Evolutionary conservation across 2,797 vertebrate species (phyloP), one percentile per base, ranked within the genome.

Genomic region (Alectoris magna): DNA sequence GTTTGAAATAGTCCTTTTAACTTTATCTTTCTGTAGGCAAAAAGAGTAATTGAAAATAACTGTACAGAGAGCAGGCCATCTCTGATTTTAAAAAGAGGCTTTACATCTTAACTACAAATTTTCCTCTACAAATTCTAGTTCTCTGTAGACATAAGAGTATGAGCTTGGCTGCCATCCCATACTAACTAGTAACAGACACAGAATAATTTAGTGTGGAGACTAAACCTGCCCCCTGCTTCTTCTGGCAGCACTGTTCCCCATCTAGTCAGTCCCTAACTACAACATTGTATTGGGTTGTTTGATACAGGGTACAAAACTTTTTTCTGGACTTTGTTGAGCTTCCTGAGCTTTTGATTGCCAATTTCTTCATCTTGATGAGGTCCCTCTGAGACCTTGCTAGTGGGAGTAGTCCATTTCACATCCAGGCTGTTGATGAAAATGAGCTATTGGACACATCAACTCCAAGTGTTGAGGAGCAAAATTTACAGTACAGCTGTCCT

Each of bases 21-120:
- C 62, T 88, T 92, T 66, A 69, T 62, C 58, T 88, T 91, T 86
- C 73, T 84, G 31, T 75, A 86, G 70, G 66, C 73, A 90, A 86
- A 85, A 87, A 62, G 14, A 71, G 14, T 44, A 83, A 71, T 72
- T 90, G 43, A 80, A 94, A 92, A 87, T 12, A 85, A 44, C 5
- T 46, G 14, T 36, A 51, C 3, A 43, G 34, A 89, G 21, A 80
- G 21, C 5, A 89, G 89, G 48, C 2, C 22, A 60, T 64, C 13
- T 87, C n/a, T 62, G n/a, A 36, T 48, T 96, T 89, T 53, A 69
- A 43, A 29, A 49, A 39, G 7, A 55, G 31, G 1, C 0, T 2
- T 66, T 78, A 36, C 3, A 56, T 82, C 48, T 44, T 64, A 56
- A 41, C 77, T 18, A 22, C 1, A 4, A 2, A 71, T 80, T 84